Evolutionary conservation across 2,888 invertebrate genomes (phyloP), one percentile per base, ranked within the genome.

Genomic region (Aphrophora alni): DNA sequence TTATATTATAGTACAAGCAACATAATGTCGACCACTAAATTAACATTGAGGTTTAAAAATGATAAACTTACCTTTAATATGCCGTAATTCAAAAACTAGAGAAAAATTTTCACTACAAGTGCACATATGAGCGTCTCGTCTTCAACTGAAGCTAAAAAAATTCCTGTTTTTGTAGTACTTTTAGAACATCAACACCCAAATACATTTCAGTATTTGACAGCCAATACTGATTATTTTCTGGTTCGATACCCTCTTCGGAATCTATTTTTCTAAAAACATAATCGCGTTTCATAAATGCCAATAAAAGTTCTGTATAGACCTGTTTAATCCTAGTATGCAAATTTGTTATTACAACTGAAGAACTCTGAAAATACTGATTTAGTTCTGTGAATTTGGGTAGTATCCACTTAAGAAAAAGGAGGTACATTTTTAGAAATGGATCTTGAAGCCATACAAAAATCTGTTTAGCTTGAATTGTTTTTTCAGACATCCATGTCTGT

Each of bases 351-450:
- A 68, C 68, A 68, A 68, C 68, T 68, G 21, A 21, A 24, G n/a
- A 5, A 68, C 68, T 68, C 68, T 68, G 68, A 68, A 68, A 24
- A 68, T 73, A 25, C 14, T 10, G 17, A 71, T 71, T 71, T 27
- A 71, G 17, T 10, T 24, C 26, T 17, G 71, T 71, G 27, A 71
- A 71, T 27, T 71, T 71, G 27, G 71, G 71, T 27, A 71, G 27
- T 21, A 27, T 71, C 71, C 71, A 71, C 25, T 71, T 71, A 17
- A 71, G 25, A 25, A 71, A 71, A 71, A 26, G 71, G 27, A 74
- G 21, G 44, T 74, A 74, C 74, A 74, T 74, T 27, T 74, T 74
- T 10, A 74, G 38, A 25, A 74, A 74, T 24, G 74, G 74, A 38
- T 74, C 74, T 38, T 74, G 74, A 24, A 74, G 74, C 74, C 38